These are phyloP conservation scores for Lathamus discolor DNA, from an alignment of 2,113 vertebrate genomes.

Conservation along the genomic window DNA sequence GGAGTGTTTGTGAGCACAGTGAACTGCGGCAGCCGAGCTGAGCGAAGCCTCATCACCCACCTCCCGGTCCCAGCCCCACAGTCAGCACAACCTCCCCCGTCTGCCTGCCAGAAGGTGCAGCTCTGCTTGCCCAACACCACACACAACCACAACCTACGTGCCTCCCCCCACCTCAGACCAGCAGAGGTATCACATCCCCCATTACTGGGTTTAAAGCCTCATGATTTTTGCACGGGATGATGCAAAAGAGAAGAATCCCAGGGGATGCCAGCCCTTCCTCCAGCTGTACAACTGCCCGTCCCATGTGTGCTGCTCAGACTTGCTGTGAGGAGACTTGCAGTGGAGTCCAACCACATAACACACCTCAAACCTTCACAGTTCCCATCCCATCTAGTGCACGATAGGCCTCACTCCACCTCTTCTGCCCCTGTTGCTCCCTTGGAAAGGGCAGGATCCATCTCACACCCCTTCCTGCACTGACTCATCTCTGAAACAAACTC, in stretches of 20 bases:
- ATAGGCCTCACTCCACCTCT: not conserved
- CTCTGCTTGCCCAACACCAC: not conserved
- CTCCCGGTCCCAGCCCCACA: not conserved
- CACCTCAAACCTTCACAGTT: not conserved
- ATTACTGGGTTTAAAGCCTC: not conserved
- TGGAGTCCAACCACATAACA: accelerated
- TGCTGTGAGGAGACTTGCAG: not conserved
- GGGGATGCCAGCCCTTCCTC: not conserved
- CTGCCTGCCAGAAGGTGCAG: not conserved
- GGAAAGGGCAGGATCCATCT: not conserved
- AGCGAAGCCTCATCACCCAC: not conserved
- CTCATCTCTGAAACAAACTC: not conserved
- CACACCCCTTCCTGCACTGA: not conserved
- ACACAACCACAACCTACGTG: not conserved
- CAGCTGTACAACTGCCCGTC: not conserved
- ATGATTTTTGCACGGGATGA: not conserved
- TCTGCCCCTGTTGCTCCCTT: not conserved
- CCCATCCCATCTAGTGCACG: accelerated
- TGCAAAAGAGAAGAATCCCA: not conserved
- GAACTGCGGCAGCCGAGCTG: not conserved
- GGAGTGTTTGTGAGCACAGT: not conserved
- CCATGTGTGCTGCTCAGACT: accelerated
- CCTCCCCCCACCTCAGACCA: not conserved
- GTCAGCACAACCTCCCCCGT: no score
- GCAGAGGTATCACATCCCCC: accelerated